Conservation (phyloP, 2,797 vertebrate species). For the Mareca strepera region DNA sequence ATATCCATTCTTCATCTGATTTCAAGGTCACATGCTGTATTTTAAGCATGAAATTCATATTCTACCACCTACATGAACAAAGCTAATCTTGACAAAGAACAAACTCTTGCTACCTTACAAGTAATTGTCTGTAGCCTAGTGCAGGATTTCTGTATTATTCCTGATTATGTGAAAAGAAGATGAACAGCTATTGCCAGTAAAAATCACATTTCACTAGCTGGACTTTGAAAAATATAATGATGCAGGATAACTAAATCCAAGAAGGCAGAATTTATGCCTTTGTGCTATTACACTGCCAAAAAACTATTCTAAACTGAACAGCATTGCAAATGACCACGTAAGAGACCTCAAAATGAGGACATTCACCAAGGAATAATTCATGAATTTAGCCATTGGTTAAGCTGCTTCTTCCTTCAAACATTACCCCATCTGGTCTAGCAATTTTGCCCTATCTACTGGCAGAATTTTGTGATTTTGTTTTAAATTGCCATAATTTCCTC, state of each 20-base stretch:
- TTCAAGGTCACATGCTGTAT: not conserved
- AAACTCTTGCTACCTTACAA: not conserved
- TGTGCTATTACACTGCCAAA: not conserved
- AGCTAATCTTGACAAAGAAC: not conserved
- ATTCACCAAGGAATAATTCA: not conserved
- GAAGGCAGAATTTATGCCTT: not conserved
- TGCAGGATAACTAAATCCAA: not conserved
- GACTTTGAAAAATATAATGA: not conserved
- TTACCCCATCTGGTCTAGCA: not conserved
- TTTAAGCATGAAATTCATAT: not conserved
- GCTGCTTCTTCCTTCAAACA: not conserved
- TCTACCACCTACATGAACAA: not conserved
- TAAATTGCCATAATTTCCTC: not conserved
- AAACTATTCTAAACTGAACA: not conserved
- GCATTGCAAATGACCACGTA: not conserved
- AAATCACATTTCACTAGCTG: not conserved
- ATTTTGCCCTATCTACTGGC: not conserved
- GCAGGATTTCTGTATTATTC: not conserved
- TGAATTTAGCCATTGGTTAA: not conserved
- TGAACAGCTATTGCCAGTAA: not conserved
- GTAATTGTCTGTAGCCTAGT: not conserved
- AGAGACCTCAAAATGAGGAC: not conserved
- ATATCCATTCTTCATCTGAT: not conserved
- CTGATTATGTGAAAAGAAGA: not conserved
- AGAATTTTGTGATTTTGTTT: constrained; percentile 31